Base-by-base conservation (phyloP, 2,888 invertebrate species). In the Polymixis lichenea region DNA sequence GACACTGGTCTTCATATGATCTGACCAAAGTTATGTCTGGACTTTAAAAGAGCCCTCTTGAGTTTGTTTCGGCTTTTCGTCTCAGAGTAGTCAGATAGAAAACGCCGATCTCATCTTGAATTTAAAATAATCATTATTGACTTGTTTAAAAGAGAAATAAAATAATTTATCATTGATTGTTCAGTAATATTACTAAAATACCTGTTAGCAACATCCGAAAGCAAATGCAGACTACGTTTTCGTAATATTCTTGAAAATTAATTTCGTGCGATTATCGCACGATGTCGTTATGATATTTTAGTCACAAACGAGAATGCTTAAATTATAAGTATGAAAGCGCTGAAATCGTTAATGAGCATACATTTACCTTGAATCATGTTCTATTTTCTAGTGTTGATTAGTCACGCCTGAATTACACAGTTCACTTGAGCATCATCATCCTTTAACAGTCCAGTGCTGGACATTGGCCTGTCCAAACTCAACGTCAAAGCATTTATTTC, bases 201-300 rank as follows among this genome's bases (percentile, higher is more conserved):
- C 17, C 43, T 15, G 15, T 25, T 53, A 67, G n/a, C 7, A 64
- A 38, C 7, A 68, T 58, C 32, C 25, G 46, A 74, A 75, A 70
- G 53, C 19, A 46, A 69, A 65, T 65, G 5, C 13, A 64, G 25
- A 60, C 76, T 53, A 53, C 51, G 17, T 67, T 66, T n/a, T 55
- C 55, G 46, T 74, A 82, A 67, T 74, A 68, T 51, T 56, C 51
- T 32, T 9, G 56, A 32, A 64, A 66, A 80, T 80, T 67, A 60
- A 80, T 84, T 68, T 65, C 78, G 71, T 78, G 68, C 51, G 22
- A 85, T 85, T 65, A 82, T 78, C 70, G 80, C 77, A 75, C 77
- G 77, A 64, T 77, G 28, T 74, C 51, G 79, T 78, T 66, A 43
- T 32, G 43, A 38, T 70, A 81, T 77, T 81, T 81, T 60, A 74